Conservation (phyloP, 2,113 vertebrate genomes). For the Thomomys bottae region DNA sequence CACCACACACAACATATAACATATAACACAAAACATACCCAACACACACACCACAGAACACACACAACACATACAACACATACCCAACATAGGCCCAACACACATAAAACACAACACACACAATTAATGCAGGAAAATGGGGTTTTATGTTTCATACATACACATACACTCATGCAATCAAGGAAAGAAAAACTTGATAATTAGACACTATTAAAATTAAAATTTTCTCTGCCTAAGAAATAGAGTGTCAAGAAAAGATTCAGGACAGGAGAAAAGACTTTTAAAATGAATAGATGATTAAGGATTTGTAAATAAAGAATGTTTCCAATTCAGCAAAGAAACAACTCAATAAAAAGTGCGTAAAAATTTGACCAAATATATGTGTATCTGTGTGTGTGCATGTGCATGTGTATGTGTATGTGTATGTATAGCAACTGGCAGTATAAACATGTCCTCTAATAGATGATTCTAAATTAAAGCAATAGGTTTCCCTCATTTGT, state of each 20-base stretch:
- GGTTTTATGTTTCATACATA: not conserved
- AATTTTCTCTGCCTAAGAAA: not conserved
- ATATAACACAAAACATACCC: too few relatives aligned
- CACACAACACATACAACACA: too few relatives aligned
- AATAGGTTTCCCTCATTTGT: too few relatives aligned
- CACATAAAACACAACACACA: too few relatives aligned
- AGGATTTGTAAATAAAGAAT: not conserved
- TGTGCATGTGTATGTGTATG: too few relatives aligned
- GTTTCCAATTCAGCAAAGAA: not conserved
- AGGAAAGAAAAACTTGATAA: not conserved
- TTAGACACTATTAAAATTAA: not conserved
- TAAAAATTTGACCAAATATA: not conserved
- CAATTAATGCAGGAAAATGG: too few relatives aligned
- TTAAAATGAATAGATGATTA: not conserved
- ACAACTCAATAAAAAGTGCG: not conserved
- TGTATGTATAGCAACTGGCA: too few relatives aligned
- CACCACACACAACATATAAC: too few relatives aligned
- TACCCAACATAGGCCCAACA: too few relatives aligned
- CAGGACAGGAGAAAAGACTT: not conserved
- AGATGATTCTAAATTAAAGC: not conserved
- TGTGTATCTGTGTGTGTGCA: too few relatives aligned
- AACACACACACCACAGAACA: too few relatives aligned
- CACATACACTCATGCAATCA: not conserved
- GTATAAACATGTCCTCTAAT: too few relatives aligned
- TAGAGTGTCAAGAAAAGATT: not conserved